These are phyloP conservation scores for Bagarius yarrelli DNA, from an alignment of 2,113 vertebrate species.

Conservation along the genomic window DNA sequence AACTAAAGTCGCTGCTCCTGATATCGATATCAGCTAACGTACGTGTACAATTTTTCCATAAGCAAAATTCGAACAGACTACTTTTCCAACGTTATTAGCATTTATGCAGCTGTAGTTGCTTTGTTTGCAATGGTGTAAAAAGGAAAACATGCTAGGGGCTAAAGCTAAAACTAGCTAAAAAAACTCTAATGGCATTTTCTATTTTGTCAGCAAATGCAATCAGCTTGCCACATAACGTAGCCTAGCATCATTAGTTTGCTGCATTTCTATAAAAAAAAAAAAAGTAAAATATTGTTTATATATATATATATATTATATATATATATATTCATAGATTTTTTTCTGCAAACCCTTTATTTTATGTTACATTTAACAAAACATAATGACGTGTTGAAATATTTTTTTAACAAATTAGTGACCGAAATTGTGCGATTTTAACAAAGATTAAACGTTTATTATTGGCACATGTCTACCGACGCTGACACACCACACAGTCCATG, in stretches of 20 bases:
- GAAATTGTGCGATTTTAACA: background rate
- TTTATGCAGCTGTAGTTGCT: background rate
- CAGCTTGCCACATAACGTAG: background rate
- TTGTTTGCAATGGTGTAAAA: background rate
- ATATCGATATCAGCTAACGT: background rate
- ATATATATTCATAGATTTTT: no score
- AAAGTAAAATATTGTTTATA: background rate
- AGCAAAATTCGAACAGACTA: background rate
- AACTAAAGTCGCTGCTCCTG: background rate
- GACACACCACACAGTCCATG: conserved; percentile 11
- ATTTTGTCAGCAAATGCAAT: no score
- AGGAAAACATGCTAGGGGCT: background rate
- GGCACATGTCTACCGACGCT: conserved; percentile 19
- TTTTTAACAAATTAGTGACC: no score
- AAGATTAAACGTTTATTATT: background rate
- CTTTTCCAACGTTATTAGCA: background rate
- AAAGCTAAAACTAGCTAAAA: background rate
- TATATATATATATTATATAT: background rate
- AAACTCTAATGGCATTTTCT: background rate
- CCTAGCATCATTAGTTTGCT: background rate
- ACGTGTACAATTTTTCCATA: background rate
- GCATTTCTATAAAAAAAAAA: background rate
- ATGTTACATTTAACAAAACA: background rate
- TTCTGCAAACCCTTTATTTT: background rate
- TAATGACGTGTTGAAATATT: background rate